Evolutionary conservation across 2,888 invertebrate species (phyloP).

Genomic region (Agrochola lota): DNA sequence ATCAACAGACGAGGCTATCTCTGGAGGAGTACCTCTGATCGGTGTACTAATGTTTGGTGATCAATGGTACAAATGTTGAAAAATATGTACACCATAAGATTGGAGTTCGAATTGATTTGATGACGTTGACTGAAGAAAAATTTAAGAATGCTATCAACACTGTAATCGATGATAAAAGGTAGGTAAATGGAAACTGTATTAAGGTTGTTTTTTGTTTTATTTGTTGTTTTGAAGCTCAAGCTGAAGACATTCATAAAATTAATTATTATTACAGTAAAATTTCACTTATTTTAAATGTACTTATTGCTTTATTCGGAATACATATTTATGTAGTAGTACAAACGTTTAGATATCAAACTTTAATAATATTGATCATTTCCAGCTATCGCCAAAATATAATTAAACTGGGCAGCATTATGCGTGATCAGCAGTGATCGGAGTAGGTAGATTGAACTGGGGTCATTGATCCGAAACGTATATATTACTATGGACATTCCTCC

Average conservation of each 20-base stretch:
- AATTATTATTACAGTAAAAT: background rate
- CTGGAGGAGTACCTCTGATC: constrained; percentile 21
- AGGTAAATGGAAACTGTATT: background rate
- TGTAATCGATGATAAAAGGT: constrained; percentile 23
- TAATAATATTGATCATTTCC: background rate
- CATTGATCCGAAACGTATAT: too few relatives aligned
- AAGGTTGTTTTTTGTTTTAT: background rate
- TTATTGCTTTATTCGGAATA: background rate
- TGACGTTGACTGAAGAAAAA: background rate
- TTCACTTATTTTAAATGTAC: background rate
- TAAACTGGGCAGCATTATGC: constrained; percentile 27
- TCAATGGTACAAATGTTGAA: constrained; percentile 35
- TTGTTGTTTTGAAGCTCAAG: too few relatives aligned
- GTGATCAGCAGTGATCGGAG: too few relatives aligned
- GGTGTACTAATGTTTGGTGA: constrained; percentile 27
- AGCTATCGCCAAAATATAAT: constrained; percentile 37
- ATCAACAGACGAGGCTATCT: constrained; percentile 75
- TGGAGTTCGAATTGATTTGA: constrained; percentile 19
- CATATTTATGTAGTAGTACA: background rate
- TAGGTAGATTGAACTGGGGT: too few relatives aligned
- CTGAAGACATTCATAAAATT: too few relatives aligned
- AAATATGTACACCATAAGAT: constrained; percentile 29
- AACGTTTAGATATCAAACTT: background rate
- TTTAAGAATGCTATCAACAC: background rate
- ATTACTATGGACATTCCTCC: too few relatives aligned